Evolutionary conservation across 37 sponge, comb jelly and placozoan species (phyloP).

Genomic region (Halisarca cf. caerulea): DNA sequence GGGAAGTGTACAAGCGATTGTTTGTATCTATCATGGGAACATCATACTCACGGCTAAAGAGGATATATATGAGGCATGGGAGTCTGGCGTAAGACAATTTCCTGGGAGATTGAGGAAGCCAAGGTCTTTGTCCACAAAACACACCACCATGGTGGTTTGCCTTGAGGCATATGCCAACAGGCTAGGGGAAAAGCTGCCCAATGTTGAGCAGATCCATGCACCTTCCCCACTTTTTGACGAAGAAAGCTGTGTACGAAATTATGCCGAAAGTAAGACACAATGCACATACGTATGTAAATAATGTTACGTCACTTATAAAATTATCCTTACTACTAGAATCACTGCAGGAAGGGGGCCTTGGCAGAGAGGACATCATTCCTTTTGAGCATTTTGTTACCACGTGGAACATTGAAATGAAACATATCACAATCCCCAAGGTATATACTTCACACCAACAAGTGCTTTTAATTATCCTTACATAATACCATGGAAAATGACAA

Average conservation of each 20-base stretch:
- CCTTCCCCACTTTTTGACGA: constrained; percentile 29
- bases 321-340: too few species aligned
- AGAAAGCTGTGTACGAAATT: constrained; percentile 8
- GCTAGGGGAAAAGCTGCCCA: constrained; percentile 35
- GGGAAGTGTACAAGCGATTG: neutral
- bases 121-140: constrained; percentile 1
- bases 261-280: too few species aligned
- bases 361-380: too few species aligned
- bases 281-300: too few species aligned
- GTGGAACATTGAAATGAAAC: too few species aligned
- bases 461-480: too few species aligned
- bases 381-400: too few species aligned
- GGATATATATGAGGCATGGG: neutral
- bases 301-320: too few species aligned
- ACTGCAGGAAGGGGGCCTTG: too few species aligned
- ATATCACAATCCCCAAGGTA: too few species aligned
- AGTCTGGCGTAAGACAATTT: neutral
- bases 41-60: neutral
- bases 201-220: neutral
- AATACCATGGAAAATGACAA: too few species aligned
- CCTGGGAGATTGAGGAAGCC: neutral
- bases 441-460: too few species aligned
- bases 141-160: constrained; percentile 41
- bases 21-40: neutral
- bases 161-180: constrained; percentile 4